These are phyloP conservation scores for Periphyllus acericola DNA, from an alignment of 2,888 invertebrate genomes.

Conservation along the genomic window DNA sequence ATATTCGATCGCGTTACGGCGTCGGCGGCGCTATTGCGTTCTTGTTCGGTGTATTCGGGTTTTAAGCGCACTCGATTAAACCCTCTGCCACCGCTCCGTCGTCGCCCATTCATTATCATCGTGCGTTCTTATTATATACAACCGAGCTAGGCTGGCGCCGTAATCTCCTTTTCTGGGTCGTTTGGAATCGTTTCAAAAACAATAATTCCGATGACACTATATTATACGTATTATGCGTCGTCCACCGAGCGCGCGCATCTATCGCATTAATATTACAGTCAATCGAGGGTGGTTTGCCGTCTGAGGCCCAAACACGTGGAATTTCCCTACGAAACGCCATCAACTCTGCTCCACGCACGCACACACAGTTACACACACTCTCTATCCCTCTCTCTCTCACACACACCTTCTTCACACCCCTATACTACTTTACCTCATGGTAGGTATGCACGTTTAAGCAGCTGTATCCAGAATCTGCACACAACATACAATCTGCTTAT, in stretches of 20 bases:
- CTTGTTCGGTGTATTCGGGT: background rate
- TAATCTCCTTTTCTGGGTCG: constrained; percentile 42
- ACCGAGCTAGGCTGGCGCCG: background rate
- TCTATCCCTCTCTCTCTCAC: too few species aligned
- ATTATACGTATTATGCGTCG: background rate
- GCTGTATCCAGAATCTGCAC: too few species aligned
- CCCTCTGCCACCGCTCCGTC: background rate
- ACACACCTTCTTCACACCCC: too few species aligned
- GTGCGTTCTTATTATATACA: background rate
- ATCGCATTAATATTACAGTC: too few species aligned
- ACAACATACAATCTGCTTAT: too few species aligned
- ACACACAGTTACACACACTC: too few species aligned
- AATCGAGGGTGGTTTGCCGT: background rate
- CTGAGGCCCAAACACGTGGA: background rate
- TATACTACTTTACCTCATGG: too few species aligned
- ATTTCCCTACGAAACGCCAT: too few species aligned
- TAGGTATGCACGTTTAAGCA: too few species aligned
- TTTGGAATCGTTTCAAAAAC: constrained; percentile 60
- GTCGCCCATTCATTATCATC: constrained; percentile 13
- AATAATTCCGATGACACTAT: constrained; percentile 46
- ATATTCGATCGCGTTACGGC: constrained; percentile 10
- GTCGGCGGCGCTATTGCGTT: background rate
- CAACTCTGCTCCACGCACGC: too few species aligned
- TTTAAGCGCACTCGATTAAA: constrained; percentile 40
- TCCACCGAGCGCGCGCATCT: background rate